Conservation (phyloP, 2,797 vertebrate species). For the Melanogrammus aeglefinus region DNA sequence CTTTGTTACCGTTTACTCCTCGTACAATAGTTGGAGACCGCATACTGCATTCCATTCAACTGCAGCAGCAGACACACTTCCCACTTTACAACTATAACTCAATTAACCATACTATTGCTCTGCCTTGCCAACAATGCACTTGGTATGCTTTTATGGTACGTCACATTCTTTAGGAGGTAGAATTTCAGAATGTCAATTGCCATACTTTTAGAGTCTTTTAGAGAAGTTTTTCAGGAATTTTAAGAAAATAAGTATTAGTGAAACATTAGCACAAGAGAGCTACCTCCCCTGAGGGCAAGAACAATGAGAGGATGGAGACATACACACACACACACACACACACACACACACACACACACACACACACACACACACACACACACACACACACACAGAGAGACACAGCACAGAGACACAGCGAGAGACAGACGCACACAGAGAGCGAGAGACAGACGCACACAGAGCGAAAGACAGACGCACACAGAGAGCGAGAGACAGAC, state of each 20-base stretch:
- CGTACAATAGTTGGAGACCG: neutral
- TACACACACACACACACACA: slow-evolving; percentile 4
- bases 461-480: neutral
- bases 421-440: neutral
- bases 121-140: neutral
- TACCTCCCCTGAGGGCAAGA: slow-evolving; percentile 39
- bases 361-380: neutral
- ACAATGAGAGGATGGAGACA: slow-evolving; percentile 76
- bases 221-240: slow-evolving; percentile 35
- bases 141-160: neutral
- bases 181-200: neutral
- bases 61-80: neutral
- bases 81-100: neutral
- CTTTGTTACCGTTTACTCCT: slow-evolving; percentile 28
- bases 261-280: slow-evolving; percentile 52
- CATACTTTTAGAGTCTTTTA: neutral
- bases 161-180: neutral
- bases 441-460: too few species aligned
- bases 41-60: slow-evolving; percentile 25
- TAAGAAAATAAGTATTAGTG: slow-evolving; percentile 18
- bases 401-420: too few species aligned
- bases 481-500: neutral
- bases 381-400: slow-evolving; percentile 1
- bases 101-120: neutral
- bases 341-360: slow-evolving; percentile 7